Evolutionary conservation across 2,113 vertebrate genomes (phyloP), one percentile per base, ranked within the genome.

Genomic region (Brachyhypopomus occidentalis): DNA sequence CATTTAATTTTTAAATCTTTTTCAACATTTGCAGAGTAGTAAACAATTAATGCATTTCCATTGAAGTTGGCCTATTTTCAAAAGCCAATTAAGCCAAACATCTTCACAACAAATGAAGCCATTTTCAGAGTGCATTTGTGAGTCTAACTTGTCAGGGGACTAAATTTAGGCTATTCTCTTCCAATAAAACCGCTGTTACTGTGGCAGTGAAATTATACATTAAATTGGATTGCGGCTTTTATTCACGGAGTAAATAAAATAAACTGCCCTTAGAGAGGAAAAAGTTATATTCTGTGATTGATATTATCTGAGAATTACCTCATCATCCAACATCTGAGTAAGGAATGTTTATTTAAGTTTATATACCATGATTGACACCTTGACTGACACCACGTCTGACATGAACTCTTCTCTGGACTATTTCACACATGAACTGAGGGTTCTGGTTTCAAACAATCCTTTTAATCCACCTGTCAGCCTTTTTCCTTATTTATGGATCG

Each of bases 191-290:
- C 23, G 12, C 12, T 12, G 45, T 14, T 52, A 52, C 45, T 52
- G 45, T 52, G 45, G 45, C 12, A 14, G 45, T 52, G 45, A 14
- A 79, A 79, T 41, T 45, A 59, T 30, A 59, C 34, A 69, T 30
- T 36, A 79, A 59, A 79, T 70, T 70, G 71, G 66, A 16, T 30
- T n/a, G 22, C 34, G n/a, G 52, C 55, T 59, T 59, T 34, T 23
- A 38, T 70, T 78, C 23, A 70, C 58, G 20, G 52, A 78, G 59
- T 78, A 70, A 70, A 78, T 70, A 69, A 78, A 17, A 16, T 11
- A 36, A 56, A 59, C 66, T 69, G 48, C 76, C 66, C 76, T 78
- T 69, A 56, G 45, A 34, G 67, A 69, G 63, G 27, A 78, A 78
- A 69, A 56, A 48, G 62, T 56, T 78, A 34, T 25, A 56, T 67